Percentiles rank a stretch among this genome's conserved stretches.
These are phyloP conservation scores for Cettia cetti DNA, from an alignment of 2,113 vertebrate species.

Conservation along the genomic window DNA sequence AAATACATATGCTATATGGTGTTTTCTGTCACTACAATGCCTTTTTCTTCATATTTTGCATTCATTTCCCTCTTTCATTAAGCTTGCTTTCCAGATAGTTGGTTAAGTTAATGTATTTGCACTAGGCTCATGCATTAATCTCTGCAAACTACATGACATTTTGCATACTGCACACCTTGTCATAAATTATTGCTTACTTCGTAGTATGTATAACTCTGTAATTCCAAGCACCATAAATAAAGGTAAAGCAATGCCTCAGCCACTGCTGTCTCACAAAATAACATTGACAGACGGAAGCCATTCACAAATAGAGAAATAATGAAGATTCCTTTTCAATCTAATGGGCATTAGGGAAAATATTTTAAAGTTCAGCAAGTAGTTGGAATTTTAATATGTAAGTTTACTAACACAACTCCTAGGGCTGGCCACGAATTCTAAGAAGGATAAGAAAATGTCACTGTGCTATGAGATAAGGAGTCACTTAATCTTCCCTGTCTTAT, in stretches of 20 bases:
- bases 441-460: conserved; percentile 56
- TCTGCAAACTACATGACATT: conserved; percentile 22
- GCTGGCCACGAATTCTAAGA: conserved; percentile 27
- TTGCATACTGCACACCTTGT: conserved; percentile 17
- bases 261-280: conserved; percentile 2
- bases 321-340: conserved; percentile 43
- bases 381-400: conserved; percentile 51
- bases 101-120: conserved; percentile 48
- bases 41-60: background rate
- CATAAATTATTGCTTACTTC: conserved; percentile 24
- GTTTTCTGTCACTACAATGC: background rate
- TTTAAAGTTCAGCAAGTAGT: conserved; percentile 42
- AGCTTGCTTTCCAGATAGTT: conserved; percentile 46
- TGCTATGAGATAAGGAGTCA: conserved; percentile 38
- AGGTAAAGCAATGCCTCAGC: background rate
- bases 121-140: conserved; percentile 41
- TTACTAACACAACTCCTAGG: conserved; percentile 30
- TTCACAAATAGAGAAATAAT: conserved; percentile 36
- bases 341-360: conserved; percentile 1
- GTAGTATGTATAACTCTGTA: background rate
- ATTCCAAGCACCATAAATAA: background rate
- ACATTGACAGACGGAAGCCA: background rate
- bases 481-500: conserved; percentile 50
- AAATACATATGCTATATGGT: background rate
- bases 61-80: conserved; percentile 28